Conservation (phyloP, 2,888 invertebrate genomes). For the Pseudococcus longispinus region DNA sequence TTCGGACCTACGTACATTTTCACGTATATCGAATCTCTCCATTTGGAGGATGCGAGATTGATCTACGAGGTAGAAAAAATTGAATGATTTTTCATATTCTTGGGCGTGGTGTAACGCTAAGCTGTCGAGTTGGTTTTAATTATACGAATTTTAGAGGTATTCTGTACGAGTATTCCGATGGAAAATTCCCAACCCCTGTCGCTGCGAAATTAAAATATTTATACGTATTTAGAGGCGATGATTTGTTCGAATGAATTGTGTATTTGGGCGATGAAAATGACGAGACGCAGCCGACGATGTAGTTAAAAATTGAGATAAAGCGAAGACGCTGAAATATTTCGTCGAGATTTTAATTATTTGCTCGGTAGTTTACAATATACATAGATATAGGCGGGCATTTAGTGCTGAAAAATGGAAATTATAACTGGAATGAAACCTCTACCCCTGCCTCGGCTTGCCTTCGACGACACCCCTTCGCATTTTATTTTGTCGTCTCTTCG, state of each 20-base stretch:
- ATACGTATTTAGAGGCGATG: not conserved
- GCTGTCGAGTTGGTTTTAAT: too few relatives aligned
- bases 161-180: too few relatives aligned
- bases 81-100: not conserved
- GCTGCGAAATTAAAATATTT: too few relatives aligned
- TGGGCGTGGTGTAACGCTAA: too few relatives aligned
- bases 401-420: not conserved
- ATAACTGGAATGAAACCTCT: not conserved
- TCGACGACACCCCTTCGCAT: not conserved
- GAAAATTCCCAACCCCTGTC: too few relatives aligned
- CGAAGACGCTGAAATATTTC: not conserved
- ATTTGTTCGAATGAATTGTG: not conserved
- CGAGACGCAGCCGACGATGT: too few relatives aligned
- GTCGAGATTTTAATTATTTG: slow-evolving; percentile 11
- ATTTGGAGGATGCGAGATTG: not conserved
- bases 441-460: not conserved
- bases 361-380: not conserved
- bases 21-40: not conserved
- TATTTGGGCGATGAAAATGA: not conserved
- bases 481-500: not conserved
- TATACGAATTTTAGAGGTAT: too few relatives aligned
- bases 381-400: not conserved
- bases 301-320: not conserved
- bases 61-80: not conserved
- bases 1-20: not conserved